Base-by-base conservation (phyloP, 2,113 vertebrate species). In the Hippocampus mohnikei region DNA sequence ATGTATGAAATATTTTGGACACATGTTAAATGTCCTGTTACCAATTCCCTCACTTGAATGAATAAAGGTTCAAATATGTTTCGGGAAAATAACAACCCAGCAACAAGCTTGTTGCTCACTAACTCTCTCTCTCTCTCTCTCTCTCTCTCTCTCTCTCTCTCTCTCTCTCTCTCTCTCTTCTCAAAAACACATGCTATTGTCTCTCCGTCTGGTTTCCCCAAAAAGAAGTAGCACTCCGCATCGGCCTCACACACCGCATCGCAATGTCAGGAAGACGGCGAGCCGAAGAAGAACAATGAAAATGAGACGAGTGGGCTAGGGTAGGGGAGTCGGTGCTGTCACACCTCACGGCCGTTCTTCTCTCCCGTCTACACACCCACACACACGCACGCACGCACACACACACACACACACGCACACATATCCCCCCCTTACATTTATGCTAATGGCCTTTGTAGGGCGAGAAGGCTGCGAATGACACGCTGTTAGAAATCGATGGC, bases 291-390 rank as follows among this genome's bases (percentile, higher is more conserved):
- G 81, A 85, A 80, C 76, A 80, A 76, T 81, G 81, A 67, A 16
- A 84, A 84, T 77, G 65, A 58, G 69, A 77, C 67, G 20, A 23
- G 11, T 11, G 20, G 20, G 13, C 16, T 33, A 5, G 29, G n/a
- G 23, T n/a, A 5, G 64, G 1, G 15, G 64, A 16, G 63, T n/a
- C 73, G 76, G 71, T 73, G 73, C 72, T 84, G 87, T 88, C 83
- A 88, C 53, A 44, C 77, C 77, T 86, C 50, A 69, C 88, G 82
- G 81, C 69, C 55, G 37, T 84, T 84, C 86, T 77, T 79, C 85
- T 84, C 75, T 20, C 72, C 82, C 80, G 67, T 77, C 70, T 66
- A 65, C 79, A 70, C 70, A 62, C 66, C 61, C 8, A 2, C 66
- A 65, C 50, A 69, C 70, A 65, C 10, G 2, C 16, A 65, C 50